A percentile compares a stretch with the other conserved stretches of the same genome.
These are phyloP conservation scores for Serilophus lunatus DNA, from an alignment of 2,113 vertebrate genomes.

Conservation along the genomic window DNA sequence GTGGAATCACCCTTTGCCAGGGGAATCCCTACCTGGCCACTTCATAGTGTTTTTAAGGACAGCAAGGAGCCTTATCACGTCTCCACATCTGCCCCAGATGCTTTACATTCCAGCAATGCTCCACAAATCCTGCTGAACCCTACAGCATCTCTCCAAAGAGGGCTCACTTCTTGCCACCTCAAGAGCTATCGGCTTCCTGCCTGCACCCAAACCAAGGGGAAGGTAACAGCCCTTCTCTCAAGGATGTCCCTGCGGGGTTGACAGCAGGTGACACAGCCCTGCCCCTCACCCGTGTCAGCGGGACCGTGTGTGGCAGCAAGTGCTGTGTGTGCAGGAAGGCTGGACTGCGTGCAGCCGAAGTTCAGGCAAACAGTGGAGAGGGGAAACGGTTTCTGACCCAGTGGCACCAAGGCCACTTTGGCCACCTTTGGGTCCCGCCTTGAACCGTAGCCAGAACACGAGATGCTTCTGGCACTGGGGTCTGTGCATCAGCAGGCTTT, in stretches of 20 bases:
- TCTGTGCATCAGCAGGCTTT: constrained; percentile 25
- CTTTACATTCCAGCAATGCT: constrained; percentile 26
- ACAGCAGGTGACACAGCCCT: constrained; percentile 53
- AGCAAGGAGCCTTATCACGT: neutral
- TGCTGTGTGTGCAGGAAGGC: neutral
- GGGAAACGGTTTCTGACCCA: neutral
- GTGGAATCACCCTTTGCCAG: neutral
- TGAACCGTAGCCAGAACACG: neutral
- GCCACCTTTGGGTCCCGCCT: constrained; percentile 44
- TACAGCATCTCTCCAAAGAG: neutral
- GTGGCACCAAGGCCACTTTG: neutral
- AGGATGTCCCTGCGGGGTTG: neutral
- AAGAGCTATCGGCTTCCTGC: neutral
- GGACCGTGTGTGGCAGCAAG: fast-evolving
- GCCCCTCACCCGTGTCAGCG: neutral
- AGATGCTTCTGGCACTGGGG: neutral
- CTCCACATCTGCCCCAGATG: constrained; percentile 37
- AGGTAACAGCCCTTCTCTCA: fast-evolving
- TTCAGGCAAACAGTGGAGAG: neutral
- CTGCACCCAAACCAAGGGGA: neutral
- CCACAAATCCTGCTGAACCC: neutral
- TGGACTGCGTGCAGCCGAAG: neutral
- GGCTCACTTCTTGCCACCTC: neutral
- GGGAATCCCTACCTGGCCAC: constrained; percentile 35
- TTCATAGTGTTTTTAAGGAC: constrained; percentile 50